phyloP scores from a whole-genome alignment of 2,113 vertebrate species.

The Syrrhaptes paradoxus region DNA sequence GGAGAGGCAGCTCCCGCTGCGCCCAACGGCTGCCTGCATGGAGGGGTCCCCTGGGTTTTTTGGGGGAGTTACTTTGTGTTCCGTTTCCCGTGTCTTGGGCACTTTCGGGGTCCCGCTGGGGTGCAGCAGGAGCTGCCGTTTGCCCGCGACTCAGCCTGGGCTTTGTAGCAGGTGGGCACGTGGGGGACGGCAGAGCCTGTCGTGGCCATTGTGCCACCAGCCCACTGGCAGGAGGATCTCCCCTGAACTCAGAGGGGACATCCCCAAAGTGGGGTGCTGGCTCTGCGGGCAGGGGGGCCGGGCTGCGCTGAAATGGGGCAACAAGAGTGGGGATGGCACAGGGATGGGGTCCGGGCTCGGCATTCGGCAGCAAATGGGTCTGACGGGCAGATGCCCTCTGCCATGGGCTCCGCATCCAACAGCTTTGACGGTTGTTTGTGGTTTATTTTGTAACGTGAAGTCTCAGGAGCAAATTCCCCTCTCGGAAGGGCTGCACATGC shows the following conservation, averaged over 20 bases:
- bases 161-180: not conserved
- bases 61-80: not conserved
- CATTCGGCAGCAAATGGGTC: rapidly evolving
- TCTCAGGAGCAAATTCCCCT: not conserved
- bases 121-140: not conserved
- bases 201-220: not conserved
- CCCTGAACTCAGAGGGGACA: not conserved
- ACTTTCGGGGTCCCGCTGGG: rapidly evolving
- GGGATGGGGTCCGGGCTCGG: not conserved
- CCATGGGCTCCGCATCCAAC: not conserved
- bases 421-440: not conserved
- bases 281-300: not conserved
- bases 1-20: not conserved
- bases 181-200: not conserved
- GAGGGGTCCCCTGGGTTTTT: not conserved
- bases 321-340: not conserved
- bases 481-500: not conserved
- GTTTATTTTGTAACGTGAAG: not conserved
- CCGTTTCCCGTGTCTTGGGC: not conserved
- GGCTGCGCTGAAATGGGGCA: not conserved
- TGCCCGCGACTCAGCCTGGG: rapidly evolving
- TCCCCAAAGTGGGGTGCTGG: not conserved
- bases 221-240: not conserved
- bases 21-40: not conserved
- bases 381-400: not conserved